These are phyloP conservation scores for Brevimyrus niger DNA, from an alignment of 2,113 vertebrate genomes.

Conservation along the genomic window DNA sequence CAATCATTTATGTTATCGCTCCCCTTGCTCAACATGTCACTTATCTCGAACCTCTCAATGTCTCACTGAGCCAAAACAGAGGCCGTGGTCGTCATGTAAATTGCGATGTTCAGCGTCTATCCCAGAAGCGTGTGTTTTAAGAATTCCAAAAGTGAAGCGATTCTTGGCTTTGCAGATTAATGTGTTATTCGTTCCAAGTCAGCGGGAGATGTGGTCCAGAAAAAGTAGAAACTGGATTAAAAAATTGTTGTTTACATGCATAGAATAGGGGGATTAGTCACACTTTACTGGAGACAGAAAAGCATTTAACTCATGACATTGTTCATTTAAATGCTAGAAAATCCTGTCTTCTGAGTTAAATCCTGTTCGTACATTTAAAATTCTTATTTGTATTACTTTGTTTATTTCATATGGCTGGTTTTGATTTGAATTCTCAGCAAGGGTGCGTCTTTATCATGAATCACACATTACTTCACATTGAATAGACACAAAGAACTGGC, in stretches of 20 bases:
- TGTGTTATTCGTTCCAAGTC: neutral
- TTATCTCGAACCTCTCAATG: neutral
- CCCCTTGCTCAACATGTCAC: neutral
- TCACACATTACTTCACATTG: constrained; percentile 1
- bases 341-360: neutral
- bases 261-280: neutral
- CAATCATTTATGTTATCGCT: neutral
- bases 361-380: neutral
- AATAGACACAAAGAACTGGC: neutral
- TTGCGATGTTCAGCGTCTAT: neutral
- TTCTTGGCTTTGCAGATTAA: neutral
- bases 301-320: neutral
- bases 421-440: neutral
- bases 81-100: neutral
- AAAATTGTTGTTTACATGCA: constrained; percentile 6
- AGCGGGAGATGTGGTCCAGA: neutral
- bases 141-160: neutral
- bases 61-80: neutral
- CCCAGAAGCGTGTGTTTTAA: neutral
- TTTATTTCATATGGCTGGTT: neutral
- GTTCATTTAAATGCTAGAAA: neutral
- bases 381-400: neutral
- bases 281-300: neutral
- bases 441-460: neutral
- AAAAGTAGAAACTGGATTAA: neutral